These are phyloP conservation scores for Chinchilla lanigera DNA, from an alignment of 2,113 vertebrate species.

Conservation along the genomic window DNA sequence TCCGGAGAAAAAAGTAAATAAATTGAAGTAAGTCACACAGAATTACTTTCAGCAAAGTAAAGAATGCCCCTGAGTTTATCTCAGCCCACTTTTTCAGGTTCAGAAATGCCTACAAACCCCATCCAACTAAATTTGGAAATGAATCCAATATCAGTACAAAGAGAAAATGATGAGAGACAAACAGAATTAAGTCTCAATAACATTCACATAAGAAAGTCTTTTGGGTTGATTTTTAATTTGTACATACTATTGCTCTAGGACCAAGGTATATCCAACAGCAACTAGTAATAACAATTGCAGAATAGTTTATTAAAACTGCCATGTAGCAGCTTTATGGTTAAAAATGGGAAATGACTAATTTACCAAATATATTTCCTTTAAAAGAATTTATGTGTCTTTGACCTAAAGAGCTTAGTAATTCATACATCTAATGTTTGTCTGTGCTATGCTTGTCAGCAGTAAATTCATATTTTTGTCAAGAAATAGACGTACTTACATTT, in stretches of 20 bases:
- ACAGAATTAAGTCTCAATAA: slow-evolving; percentile 79
- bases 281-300: slow-evolving; percentile 81
- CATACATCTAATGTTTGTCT: slow-evolving; percentile 77
- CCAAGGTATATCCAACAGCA: slow-evolving; percentile 84
- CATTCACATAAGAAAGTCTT: slow-evolving; percentile 70
- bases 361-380: slow-evolving; percentile 80
- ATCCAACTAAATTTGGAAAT: slow-evolving; percentile 72
- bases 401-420: slow-evolving; percentile 81
- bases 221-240: slow-evolving; percentile 81
- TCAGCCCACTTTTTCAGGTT: slow-evolving; percentile 67
- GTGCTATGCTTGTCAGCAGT: slow-evolving; percentile 80
- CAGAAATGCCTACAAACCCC: slow-evolving; percentile 46
- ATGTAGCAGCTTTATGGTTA: slow-evolving; percentile 83
- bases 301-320: slow-evolving; percentile 81
- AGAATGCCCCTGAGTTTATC: slow-evolving; percentile 79
- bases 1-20: slow-evolving; percentile 86
- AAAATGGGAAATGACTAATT: slow-evolving; percentile 79
- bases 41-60: slow-evolving; percentile 85
- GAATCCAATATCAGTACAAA: slow-evolving; percentile 79
- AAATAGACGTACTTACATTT: slow-evolving; percentile 82
- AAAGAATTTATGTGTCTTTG: neutral
- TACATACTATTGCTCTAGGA: slow-evolving; percentile 83
- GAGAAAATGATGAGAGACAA: slow-evolving; percentile 77
- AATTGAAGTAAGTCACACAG: slow-evolving; percentile 86
- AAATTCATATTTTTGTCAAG: slow-evolving; percentile 81